Conservation (phyloP, 1,140 invertebrate genomes). For the Listronotus bonariensis region DNA sequence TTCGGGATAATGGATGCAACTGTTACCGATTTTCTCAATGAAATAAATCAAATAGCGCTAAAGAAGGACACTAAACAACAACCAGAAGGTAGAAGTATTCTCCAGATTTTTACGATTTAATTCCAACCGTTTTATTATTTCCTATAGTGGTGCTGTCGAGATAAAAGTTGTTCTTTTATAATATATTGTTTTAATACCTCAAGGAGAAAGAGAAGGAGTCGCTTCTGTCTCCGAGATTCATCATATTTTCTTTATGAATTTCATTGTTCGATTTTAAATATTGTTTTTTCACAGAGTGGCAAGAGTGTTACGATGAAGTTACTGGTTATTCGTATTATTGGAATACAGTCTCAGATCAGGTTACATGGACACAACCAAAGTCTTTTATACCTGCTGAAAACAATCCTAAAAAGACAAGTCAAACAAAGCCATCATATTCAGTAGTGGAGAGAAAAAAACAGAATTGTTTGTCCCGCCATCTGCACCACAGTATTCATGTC, state of each 20-base stretch:
- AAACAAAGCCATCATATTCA: background rate
- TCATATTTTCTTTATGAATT: too few species aligned
- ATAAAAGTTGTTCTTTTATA: too few species aligned
- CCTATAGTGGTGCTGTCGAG: too few species aligned
- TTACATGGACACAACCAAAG: slow-evolving; percentile 72
- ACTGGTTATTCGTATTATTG: slow-evolving; percentile 76
- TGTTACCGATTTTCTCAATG: slow-evolving; percentile 53
- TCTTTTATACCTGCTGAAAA: slow-evolving; percentile 54
- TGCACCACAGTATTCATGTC: background rate
- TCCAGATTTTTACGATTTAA: too few species aligned
- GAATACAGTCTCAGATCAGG: slow-evolving; percentile 72
- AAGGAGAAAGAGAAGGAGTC: too few species aligned
- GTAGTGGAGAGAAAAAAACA: slow-evolving; percentile 10
- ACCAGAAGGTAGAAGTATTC: background rate
- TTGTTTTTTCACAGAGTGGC: slow-evolving; percentile 59
- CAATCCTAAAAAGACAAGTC: slow-evolving; percentile 7
- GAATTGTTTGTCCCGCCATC: slow-evolving; percentile 29
- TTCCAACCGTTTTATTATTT: too few species aligned
- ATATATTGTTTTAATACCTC: too few species aligned
- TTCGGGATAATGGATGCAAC: slow-evolving; percentile 46
- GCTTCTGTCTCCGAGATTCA: background rate
- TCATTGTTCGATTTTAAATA: too few species aligned
- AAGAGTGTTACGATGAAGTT: slow-evolving; percentile 70
- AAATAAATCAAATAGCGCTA: slow-evolving; percentile 53
- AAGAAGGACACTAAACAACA: slow-evolving; percentile 23